Base-by-base conservation (phyloP, 2,797 vertebrate genomes). In the Aldrovandia affinis region DNA sequence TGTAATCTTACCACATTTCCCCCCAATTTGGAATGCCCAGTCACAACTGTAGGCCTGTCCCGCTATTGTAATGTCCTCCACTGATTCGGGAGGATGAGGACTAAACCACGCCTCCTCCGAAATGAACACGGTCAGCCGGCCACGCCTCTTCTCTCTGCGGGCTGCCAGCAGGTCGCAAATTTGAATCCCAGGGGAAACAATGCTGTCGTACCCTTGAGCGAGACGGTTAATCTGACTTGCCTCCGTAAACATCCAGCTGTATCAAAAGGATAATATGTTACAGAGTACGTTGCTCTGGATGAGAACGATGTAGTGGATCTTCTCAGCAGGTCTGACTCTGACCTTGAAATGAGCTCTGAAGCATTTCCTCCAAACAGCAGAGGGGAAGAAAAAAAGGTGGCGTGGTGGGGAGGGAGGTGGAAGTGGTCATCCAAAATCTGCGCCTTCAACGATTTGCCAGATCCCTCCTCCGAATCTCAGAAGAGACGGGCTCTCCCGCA, bases 401-500 rank as follows among this genome's bases (percentile, higher is more conserved):
- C 20, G 9, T n/a, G 36, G 3, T 10, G 14, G 44, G 44, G 36
- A 36, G 6, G 54, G 55, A 87, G 85, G 55, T 63, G 87, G 86
- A 85, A 86, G 86, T 92, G 92, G 93, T 90, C 91, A 92, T 65
- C 57, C 39, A n/a, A 78, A 82, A 65, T n/a, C 42, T 28, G 59
- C 55, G 42, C 59, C 36, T 81, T 83, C 82, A 5, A 73, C 77
- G 14, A 80, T 63, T 36, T 25, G 77, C 78, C 81, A 82, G 80
- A 86, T 68, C 28, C n/a, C 65, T 54, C 63, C 68, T n/a, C 0
- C 92, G 92, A 93, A 94, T 94, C 93, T 95, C 95, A 91, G 90
- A 92, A 94, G 95, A 95, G 94, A 94, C 92, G 87, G 88, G 92
- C 93, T 77, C 93, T 93, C 90, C 93, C 92, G 95, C 95, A 95